Percentiles rank a stretch among this genome's conserved stretches.
Conservation (phyloP, 2,797 vertebrate species). For the Hyperoplus immaculatus region DNA sequence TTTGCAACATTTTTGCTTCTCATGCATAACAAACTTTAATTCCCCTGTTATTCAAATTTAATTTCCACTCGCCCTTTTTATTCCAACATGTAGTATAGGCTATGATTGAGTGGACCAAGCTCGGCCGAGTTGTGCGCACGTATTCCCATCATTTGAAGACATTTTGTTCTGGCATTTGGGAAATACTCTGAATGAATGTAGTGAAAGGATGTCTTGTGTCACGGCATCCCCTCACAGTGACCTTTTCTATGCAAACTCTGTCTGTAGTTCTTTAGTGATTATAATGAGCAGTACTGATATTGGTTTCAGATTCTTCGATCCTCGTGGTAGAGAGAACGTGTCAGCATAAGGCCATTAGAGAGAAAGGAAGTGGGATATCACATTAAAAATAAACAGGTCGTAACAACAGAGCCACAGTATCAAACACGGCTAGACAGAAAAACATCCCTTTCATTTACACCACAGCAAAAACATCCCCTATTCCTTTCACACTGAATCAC, state of each 20-base stretch:
- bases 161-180: background rate
- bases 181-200: too few relatives aligned
- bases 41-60: conserved; percentile 12
- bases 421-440: background rate
- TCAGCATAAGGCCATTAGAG: background rate
- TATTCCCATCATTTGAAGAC: conserved; percentile 5
- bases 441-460: background rate
- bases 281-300: too few relatives aligned
- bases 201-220: background rate
- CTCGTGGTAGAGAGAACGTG: too few relatives aligned
- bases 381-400: background rate
- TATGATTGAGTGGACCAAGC: background rate
- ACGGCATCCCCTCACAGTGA: too few relatives aligned
- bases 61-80: conserved; percentile 1
- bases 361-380: background rate
- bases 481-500: background rate
- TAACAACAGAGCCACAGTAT: background rate
- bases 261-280: too few relatives aligned
- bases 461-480: background rate
- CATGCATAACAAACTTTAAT: conserved; percentile 9
- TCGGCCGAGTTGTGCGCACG: background rate
- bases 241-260: too few relatives aligned
- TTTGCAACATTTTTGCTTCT: background rate
- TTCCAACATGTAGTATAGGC: background rate
- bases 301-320: too few relatives aligned